These are phyloP conservation scores for Pinna nobilis DNA, from an alignment of 1,140 invertebrate genomes.

Conservation along the genomic window DNA sequence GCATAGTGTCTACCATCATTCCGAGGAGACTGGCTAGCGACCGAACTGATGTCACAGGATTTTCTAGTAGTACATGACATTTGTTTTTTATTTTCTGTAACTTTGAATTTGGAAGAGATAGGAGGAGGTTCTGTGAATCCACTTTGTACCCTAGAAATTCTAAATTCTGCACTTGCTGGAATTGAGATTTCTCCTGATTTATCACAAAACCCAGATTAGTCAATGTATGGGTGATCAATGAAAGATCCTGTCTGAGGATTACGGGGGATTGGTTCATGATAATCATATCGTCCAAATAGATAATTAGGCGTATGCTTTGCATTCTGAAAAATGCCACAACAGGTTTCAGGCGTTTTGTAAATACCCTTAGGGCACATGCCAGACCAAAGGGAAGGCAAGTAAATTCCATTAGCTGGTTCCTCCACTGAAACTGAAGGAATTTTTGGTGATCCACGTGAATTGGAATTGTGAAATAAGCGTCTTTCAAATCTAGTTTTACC, in stretches of 20 bases:
- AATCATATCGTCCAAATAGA: background rate
- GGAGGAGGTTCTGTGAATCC: no score
- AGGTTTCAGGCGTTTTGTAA: background rate
- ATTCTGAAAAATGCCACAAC: background rate
- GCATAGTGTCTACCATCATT: no score
- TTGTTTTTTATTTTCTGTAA: background rate
- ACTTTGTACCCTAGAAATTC: no score
- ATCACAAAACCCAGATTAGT: background rate
- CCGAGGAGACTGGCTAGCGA: no score
- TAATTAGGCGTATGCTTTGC: background rate
- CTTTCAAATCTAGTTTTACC: slow-evolving; percentile 6
- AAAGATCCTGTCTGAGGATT: background rate
- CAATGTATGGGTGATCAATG: background rate
- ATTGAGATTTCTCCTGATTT: no score
- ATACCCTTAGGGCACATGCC: background rate
- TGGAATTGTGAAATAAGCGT: slow-evolving; percentile 19
- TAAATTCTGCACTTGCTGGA: no score
- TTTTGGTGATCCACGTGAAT: background rate
- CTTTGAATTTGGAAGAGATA: background rate
- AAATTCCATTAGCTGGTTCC: background rate
- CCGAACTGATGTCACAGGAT: no score
- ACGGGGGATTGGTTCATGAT: no score
- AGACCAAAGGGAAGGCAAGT: background rate
- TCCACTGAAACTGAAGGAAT: background rate
- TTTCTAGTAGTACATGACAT: background rate